Conservation (phyloP, 2,888 invertebrate species). For the Apodemia duryi region DNA sequence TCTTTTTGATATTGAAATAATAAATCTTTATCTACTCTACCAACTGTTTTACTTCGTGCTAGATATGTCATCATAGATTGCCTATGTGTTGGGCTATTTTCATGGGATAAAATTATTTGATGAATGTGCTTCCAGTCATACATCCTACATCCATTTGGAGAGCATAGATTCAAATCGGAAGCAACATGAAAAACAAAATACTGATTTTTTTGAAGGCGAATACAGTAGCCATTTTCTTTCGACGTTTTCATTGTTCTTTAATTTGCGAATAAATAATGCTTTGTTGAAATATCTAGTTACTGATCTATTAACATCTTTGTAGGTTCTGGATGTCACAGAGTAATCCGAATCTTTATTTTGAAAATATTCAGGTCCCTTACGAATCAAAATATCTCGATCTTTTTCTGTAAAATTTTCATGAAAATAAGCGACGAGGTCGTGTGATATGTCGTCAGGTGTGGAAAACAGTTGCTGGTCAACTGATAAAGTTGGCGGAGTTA, state of each 20-base stretch:
- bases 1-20: slow-evolving; percentile 27
- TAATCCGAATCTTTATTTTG: slow-evolving; percentile 31
- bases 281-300: slow-evolving; percentile 30
- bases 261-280: slow-evolving; percentile 29
- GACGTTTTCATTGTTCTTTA: slow-evolving; percentile 27
- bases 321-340: slow-evolving; percentile 27
- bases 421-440: slow-evolving; percentile 24
- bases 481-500: slow-evolving; percentile 21
- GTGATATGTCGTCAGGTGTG: slow-evolving; percentile 24
- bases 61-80: slow-evolving; percentile 30
- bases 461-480: slow-evolving; percentile 24
- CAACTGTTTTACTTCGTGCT: slow-evolving; percentile 28
- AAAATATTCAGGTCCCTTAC: slow-evolving; percentile 29
- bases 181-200: slow-evolving; percentile 29
- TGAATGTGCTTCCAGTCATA: slow-evolving; percentile 27
- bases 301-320: slow-evolving; percentile 26
- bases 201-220: slow-evolving; percentile 29
- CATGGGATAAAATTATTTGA: slow-evolving; percentile 24
- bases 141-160: slow-evolving; percentile 26
- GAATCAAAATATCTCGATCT: slow-evolving; percentile 28
- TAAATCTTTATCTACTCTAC: slow-evolving; percentile 26
- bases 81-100: slow-evolving; percentile 26
- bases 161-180: slow-evolving; percentile 25
- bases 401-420: slow-evolving; percentile 23
- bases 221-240: slow-evolving; percentile 33